Base-by-base conservation (phyloP, 2,797 vertebrate genomes). In the Cercopithecus diana region DNA sequence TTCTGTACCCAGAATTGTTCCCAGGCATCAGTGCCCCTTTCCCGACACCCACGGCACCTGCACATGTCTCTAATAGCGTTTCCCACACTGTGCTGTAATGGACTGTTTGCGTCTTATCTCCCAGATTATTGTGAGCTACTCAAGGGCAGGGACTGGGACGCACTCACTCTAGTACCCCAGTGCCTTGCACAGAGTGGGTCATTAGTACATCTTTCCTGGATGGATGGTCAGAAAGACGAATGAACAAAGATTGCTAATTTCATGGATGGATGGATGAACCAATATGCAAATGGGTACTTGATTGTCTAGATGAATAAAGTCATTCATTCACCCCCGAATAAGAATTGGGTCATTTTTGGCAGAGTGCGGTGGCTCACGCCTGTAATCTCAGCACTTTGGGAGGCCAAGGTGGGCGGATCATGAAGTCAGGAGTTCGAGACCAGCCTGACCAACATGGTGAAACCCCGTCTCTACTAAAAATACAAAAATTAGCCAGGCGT, bases 11-110 rank as follows among this genome's bases (percentile, higher is more conserved):
- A 1, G 57, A 64, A 8, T 76, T 11, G 3, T 41, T 84, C 6
- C n/a, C 64, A 15, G 24, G 73, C 45, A 57, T n/a, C 36, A 5
- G 10, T 0, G 0, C 33, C 43, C 64, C 33, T 75, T 52, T 26
- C 52, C 70, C 19, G 2, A 17, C 17, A 22, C 58, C 39, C 24
- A 2, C 7, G 2, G n/a, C 5, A 15, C 52, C 79, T 83, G 4
- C 1, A 0, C 39, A 6, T 67, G 57, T 48, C 5, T 57, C 7
- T 50, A 4, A 11, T 26, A 36, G 52, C 2, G 0, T 13, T 76
- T 57, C 28, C 87, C 48, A 15, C 0, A 1, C n/a, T 48, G 30
- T 11, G 12, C 15, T 61, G 3, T 73, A 17, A 85, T 4, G 33
- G 80, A 36, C 33, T 58, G n/a, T 48, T 75, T 61, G 33, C 19